Conservation (phyloP, 2,797 vertebrate genomes). For the Prionace glauca region DNA sequence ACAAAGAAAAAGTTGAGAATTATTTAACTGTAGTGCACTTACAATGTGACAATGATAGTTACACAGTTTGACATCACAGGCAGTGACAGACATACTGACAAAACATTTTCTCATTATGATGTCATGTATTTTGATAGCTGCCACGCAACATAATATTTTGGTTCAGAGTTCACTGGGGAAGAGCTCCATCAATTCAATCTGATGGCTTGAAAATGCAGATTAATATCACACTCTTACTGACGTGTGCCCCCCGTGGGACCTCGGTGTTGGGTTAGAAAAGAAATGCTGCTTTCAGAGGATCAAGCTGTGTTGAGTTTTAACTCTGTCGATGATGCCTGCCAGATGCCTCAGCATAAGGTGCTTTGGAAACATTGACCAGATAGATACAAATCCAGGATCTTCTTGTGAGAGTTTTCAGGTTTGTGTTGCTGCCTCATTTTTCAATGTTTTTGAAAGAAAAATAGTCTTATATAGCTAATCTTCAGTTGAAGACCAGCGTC, state of each 20-base stretch:
- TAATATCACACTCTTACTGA: neutral
- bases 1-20: neutral
- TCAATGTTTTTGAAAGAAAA: neutral
- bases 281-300: neutral
- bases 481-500: neutral
- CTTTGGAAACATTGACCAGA: neutral
- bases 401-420: conserved; percentile 9
- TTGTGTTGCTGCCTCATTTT: neutral
- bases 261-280: too few relatives aligned
- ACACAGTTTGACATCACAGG: neutral
- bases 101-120: neutral
- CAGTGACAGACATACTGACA: neutral
- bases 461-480: neutral
- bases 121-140: neutral
- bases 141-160: neutral
- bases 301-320: neutral
- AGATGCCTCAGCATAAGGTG: neutral
- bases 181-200: neutral
- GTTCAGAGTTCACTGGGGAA: neutral
- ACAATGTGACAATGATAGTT: neutral
- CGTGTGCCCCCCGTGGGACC: neutral
- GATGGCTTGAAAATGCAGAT: conserved; percentile 18
- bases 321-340: neutral
- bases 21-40: neutral
- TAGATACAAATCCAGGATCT: neutral